Conservation (phyloP, 1,140 invertebrate species). For the Asbolus verrucosus region DNA sequence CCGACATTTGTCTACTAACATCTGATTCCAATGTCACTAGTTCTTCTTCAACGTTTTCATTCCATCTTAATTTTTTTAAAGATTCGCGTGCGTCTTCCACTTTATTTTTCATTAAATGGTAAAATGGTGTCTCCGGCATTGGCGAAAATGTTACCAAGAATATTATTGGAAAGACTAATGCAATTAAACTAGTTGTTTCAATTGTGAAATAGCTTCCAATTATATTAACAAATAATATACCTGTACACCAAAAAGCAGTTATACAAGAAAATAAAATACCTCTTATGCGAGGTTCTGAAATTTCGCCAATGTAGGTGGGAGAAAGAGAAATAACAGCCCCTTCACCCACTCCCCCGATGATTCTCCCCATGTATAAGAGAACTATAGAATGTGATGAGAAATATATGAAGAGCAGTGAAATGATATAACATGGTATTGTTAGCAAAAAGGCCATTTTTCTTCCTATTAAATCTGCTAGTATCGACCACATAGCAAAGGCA, state of each 20-base stretch:
- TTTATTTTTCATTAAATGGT: constrained; percentile 81
- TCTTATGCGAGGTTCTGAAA: constrained; percentile 69
- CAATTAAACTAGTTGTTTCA: constrained; percentile 67
- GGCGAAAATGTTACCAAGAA: constrained; percentile 68
- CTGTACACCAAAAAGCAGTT: constrained; percentile 66
- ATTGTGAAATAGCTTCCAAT: constrained; percentile 68
- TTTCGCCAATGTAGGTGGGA: constrained; percentile 69
- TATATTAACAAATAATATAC: constrained; percentile 66
- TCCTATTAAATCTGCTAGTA: not conserved
- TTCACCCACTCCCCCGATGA: constrained; percentile 69
- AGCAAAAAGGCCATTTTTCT: constrained; percentile 15
- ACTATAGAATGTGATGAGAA: constrained; percentile 52
- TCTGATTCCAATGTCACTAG: constrained; percentile 76
- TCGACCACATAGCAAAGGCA: not conserved
- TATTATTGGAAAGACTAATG: constrained; percentile 66
- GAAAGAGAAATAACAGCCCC: constrained; percentile 69
- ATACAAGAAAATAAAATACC: constrained; percentile 71
- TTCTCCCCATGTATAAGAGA: constrained; percentile 66
- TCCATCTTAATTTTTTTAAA: constrained; percentile 82
- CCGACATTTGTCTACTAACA: constrained; percentile 56
- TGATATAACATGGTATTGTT: constrained; percentile 64
- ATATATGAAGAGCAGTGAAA: constrained; percentile 64
- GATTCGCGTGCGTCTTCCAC: constrained; percentile 78
- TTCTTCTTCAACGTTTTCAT: constrained; percentile 81
- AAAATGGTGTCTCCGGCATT: constrained; percentile 92